A percentile compares a stretch with the other conserved stretches of the same genome.
Evolutionary conservation across 1,140 invertebrate genomes (phyloP).

Genomic region (Drosophila dunni): DNA sequence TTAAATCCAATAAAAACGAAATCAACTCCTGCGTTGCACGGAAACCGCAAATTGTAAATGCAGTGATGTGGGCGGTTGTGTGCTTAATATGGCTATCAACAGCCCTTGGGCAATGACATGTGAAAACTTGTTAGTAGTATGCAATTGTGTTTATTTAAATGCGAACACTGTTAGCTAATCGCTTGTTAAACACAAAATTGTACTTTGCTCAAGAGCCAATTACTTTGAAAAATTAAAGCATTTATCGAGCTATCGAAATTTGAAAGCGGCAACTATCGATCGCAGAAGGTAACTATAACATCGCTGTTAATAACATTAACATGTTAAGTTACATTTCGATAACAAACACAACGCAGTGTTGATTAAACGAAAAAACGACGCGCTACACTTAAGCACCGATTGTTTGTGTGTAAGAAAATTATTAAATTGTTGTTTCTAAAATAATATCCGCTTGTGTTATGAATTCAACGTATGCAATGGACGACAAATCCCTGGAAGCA

Average conservation of each 20-base stretch:
- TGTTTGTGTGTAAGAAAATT: slow-evolving; percentile 15
- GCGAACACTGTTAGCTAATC: too few species aligned
- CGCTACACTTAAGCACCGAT: slow-evolving; percentile 31
- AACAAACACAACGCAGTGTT: background rate
- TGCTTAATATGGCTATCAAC: too few species aligned
- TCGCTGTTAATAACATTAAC: background rate
- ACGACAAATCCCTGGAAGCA: slow-evolving; percentile 38
- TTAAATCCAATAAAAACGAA: slow-evolving; percentile 55
- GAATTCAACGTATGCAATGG: slow-evolving; percentile 6
- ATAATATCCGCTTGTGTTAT: slow-evolving; percentile 14
- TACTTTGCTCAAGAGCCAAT: background rate
- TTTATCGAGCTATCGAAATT: background rate
- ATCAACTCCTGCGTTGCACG: slow-evolving; percentile 22
- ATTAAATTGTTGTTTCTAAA: background rate
- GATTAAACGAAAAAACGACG: slow-evolving; percentile 28
- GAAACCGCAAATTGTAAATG: slow-evolving; percentile 48
- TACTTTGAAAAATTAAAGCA: background rate
- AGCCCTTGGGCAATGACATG: too few species aligned
- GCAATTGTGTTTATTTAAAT: too few species aligned
- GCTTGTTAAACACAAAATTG: too few species aligned
- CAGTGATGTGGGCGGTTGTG: slow-evolving; percentile 1
- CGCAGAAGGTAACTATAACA: background rate
- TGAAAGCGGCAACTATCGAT: background rate
- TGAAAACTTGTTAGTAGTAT: too few species aligned
- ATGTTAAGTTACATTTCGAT: too few species aligned